phyloP scores from a whole-genome alignment of 2,113 vertebrate species.

The Calidris pygmaea region DNA sequence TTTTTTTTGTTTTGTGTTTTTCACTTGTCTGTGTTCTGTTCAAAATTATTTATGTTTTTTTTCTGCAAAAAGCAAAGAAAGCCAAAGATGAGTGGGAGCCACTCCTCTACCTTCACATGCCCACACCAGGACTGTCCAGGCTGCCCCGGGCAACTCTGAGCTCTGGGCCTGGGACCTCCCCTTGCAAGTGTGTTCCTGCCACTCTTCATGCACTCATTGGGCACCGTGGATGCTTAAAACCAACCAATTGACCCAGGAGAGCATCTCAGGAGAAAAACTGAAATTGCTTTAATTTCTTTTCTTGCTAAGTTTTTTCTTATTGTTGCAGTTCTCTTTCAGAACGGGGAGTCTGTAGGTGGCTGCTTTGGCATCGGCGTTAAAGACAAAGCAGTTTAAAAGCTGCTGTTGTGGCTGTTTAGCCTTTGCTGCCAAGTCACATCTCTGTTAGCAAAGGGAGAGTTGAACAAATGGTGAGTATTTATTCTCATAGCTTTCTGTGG shows the following conservation, averaged over 20 bases:
- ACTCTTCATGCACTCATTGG: background rate
- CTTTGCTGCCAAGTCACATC: background rate
- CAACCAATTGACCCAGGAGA: background rate
- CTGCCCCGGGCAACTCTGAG: background rate
- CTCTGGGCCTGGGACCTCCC: background rate
- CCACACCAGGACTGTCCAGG: rapidly evolving
- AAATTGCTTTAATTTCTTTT: background rate
- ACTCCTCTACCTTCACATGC: background rate
- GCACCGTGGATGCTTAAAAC: background rate
- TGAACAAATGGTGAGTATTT: background rate
- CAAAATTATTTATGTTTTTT: background rate
- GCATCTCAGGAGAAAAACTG: background rate
- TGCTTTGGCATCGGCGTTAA: background rate
- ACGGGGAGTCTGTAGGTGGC: background rate
- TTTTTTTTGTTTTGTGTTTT: background rate
- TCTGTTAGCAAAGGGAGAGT: background rate
- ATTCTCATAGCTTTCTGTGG: background rate
- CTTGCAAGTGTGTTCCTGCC: background rate
- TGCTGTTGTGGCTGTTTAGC: background rate
- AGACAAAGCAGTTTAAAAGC: background rate
- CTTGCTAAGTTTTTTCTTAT: background rate
- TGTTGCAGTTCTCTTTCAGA: background rate
- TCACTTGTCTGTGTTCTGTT: background rate
- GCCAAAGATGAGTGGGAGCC: background rate
- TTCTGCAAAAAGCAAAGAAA: background rate